Base-by-base conservation (phyloP, 2,797 vertebrate species). In the Crypturellus tataupa region DNA sequence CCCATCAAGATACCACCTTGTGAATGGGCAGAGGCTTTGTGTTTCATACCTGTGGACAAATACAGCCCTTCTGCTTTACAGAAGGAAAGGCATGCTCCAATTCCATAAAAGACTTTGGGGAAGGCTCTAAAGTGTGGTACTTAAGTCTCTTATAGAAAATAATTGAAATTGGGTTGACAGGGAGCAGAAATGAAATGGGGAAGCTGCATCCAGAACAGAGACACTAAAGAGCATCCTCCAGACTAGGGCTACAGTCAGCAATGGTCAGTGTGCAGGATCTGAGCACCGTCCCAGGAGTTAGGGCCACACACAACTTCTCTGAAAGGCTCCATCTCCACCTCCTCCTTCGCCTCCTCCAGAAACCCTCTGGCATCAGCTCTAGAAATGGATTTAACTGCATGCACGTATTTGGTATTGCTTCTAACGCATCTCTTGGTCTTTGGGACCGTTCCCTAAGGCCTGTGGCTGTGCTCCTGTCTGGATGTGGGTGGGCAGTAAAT, bases 361-460 rank as follows among this genome's bases (percentile, higher is more conserved):
- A 58, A 9, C 31, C 42, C 42, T 18, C 56, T 20, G 51, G 65
- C 16, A 33, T 39, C 65, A 24, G 18, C 5, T 3, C 20, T 51
- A 27, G 42, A 71, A 51, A 14, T 24, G 27, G 27, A n/a, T 49
- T 42, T 23, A 77, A 37, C 37, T 7, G 5, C 71, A 49, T 13
- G 14, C 0, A 0, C 0, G 0, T 21, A 35, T 33, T 39, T 0
- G 1, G 31, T 44, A 29, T 44, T 24, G 37, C 27, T 58, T 24
- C 35, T 27, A 19, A 9, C 0, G 3, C 10, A 21, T 35, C 42
- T 49, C 39, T 59, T 19, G 42, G 40, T 14, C 35, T 64, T n/a
- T 58, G n/a, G n/a, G 31, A 83, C 49, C 35, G 10, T 35, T 24
- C 49, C 40, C 18, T 31, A 5, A 27, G 49, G 9, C n/a, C 31